Base-by-base conservation (phyloP, 2,113 vertebrate species). In the Arothron firmamentum region DNA sequence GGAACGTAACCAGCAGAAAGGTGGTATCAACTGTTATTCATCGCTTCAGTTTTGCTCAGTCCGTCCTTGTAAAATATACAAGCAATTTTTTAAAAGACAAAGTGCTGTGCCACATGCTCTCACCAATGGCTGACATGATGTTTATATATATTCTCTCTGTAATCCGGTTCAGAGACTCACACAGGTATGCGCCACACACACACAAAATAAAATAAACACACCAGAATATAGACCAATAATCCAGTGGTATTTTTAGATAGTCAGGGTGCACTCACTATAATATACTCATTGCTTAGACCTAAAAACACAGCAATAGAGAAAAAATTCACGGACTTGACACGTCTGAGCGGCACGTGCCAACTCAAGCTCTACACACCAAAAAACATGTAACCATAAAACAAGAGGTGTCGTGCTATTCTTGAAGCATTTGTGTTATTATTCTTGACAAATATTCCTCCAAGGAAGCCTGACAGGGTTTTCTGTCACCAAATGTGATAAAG, bases 101-200 rank as follows among this genome's bases (percentile, higher is more conserved):
- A 65, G 21, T 25, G 25, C 60, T 67, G 23, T 51, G 70, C 52
- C 19, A 58, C 23, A 43, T 78, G 45, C 69, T 79, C 58, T 62
- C 56, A 23, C 57, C 28, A 45, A 47, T 25, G 7, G 49, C 62
- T 65, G 56, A 78, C 20, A 41, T 34, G 48, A 52, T 43, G 48
- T 79, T 53, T 34, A 17, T 16, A 17, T 16, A 28, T 49, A 67
- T 71, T 62, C 15, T 25, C 56, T 65, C 64, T 66, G 66, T 64
- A 53, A 53, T 62, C 45, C 55, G 54, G 62, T 58, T 42, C 52
- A 56, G 65, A 68, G 65, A 56, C 51, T 75, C 17, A 20, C 74
- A 66, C 72, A 80, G 67, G 75, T 76, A 77, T 79, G 75, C 77
- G 82, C 75, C 66, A 72, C 74, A 61, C 77, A 68, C 54, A 74